Conservation (phyloP, 2,797 vertebrate genomes). For the Agapornis canus region DNA sequence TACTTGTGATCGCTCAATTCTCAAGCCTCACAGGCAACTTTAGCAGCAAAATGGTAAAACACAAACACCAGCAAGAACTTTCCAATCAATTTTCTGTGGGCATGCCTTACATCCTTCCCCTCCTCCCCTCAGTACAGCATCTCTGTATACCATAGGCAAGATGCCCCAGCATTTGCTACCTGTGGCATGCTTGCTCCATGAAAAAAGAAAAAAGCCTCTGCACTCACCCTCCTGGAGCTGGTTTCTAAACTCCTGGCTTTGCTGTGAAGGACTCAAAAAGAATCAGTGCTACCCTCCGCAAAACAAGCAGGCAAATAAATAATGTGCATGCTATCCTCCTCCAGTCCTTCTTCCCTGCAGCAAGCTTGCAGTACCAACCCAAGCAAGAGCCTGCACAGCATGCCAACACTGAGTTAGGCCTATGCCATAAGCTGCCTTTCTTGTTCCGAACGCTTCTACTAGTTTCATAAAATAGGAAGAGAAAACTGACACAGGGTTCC, state of each 20-base stretch:
- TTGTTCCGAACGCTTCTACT: not conserved
- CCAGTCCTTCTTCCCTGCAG: not conserved
- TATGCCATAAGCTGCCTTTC: not conserved
- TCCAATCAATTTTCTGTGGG: not conserved
- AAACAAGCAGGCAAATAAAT: not conserved
- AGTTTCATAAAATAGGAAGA: not conserved
- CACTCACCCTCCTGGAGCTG: not conserved
- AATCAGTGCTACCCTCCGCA: not conserved
- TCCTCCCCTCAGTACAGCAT: not conserved
- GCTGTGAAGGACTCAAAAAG: not conserved
- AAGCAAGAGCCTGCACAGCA: not conserved
- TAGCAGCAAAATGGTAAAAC: not conserved
- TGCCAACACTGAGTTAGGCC: not conserved
- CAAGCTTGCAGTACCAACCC: not conserved
- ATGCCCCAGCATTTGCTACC: not conserved
- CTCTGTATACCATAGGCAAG: not conserved
- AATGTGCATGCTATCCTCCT: not conserved
- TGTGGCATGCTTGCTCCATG: not conserved
- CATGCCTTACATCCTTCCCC: not conserved
- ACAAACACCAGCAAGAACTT: not conserved
- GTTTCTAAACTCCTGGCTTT: not conserved
- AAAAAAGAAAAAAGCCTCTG: not conserved
- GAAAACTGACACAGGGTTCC: not conserved
- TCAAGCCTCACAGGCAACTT: not conserved
- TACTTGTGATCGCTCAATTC: not conserved